These are phyloP conservation scores for Pomacea maculata DNA, from an alignment of 1,140 invertebrate species.

Conservation along the genomic window DNA sequence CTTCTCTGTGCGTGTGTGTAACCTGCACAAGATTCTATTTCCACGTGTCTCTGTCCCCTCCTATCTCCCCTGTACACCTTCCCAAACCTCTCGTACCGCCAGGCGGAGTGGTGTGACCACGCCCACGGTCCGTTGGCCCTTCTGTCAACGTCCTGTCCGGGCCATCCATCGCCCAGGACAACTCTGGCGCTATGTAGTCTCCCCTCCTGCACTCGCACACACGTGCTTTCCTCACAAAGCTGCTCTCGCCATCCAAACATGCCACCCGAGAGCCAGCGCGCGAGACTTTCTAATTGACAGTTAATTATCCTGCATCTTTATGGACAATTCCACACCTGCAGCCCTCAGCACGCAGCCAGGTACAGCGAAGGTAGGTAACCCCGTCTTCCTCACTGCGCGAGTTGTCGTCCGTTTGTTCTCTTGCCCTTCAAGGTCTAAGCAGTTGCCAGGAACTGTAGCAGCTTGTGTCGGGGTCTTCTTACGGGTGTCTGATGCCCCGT, in stretches of 20 bases:
- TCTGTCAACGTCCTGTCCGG: too few species aligned
- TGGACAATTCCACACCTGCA: neutral
- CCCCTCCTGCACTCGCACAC: neutral
- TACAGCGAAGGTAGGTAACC: neutral
- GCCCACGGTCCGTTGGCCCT: neutral
- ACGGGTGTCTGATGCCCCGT: neutral
- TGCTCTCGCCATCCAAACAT: neutral
- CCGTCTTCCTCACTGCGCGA: neutral
- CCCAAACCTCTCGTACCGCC: neutral
- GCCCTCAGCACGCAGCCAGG: neutral
- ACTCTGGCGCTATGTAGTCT: neutral
- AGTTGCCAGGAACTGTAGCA: neutral
- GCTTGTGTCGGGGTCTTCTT: neutral
- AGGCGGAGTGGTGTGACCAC: neutral
- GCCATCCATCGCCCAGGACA: neutral
- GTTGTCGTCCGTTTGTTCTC: neutral
- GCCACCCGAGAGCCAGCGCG: neutral
- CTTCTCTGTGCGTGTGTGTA: neutral
- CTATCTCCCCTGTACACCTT: neutral
- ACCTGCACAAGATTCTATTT: neutral
- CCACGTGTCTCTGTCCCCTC: neutral
- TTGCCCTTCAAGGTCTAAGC: neutral
- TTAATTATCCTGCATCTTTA: neutral
- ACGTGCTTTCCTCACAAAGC: neutral
- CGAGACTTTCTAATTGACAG: neutral